These are phyloP conservation scores for Urocynchramus pylzowi DNA, from an alignment of 2,113 vertebrate genomes.

Conservation along the genomic window DNA sequence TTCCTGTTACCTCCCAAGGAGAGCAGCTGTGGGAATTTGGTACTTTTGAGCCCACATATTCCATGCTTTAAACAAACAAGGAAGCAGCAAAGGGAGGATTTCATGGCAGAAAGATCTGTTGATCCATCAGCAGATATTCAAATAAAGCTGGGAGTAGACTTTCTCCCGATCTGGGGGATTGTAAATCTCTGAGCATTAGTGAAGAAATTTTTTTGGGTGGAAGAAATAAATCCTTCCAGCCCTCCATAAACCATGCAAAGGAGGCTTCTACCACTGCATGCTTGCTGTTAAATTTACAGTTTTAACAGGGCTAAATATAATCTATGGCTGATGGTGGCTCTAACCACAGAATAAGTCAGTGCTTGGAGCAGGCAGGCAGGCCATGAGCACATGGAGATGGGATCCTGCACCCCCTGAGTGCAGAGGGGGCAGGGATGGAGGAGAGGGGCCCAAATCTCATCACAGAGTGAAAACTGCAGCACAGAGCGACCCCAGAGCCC, in stretches of 20 bases:
- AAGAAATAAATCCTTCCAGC: constrained; percentile 64
- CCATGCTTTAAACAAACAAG: neutral
- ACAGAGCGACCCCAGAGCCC: neutral
- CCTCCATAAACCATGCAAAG: constrained; percentile 62
- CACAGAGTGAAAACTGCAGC: accelerated
- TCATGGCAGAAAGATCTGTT: constrained; percentile 32
- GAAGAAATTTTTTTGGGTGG: constrained; percentile 24
- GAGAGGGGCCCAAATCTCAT: neutral
- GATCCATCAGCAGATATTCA: constrained; percentile 56
- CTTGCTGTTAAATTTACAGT: constrained; percentile 56
- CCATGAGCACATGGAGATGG: neutral
- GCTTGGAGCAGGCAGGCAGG: neutral
- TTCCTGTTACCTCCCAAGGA: neutral
- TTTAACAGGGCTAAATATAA: constrained; percentile 47
- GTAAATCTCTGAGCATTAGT: constrained; percentile 57
- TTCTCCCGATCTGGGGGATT: neutral
- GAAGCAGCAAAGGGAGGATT: neutral
- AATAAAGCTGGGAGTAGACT: constrained; percentile 43
- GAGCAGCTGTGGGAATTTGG: neutral
- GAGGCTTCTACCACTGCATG: neutral
- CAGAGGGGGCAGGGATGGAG: neutral
- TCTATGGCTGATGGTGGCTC: constrained; percentile 11
- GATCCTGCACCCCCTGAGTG: accelerated
- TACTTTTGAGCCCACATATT: neutral
- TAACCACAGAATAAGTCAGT: neutral